A percentile compares a stretch with the other conserved stretches of the same genome.
Evolutionary conservation across 2,797 vertebrate genomes (phyloP).

Genomic region (Notoglanidium macrostoma): DNA sequence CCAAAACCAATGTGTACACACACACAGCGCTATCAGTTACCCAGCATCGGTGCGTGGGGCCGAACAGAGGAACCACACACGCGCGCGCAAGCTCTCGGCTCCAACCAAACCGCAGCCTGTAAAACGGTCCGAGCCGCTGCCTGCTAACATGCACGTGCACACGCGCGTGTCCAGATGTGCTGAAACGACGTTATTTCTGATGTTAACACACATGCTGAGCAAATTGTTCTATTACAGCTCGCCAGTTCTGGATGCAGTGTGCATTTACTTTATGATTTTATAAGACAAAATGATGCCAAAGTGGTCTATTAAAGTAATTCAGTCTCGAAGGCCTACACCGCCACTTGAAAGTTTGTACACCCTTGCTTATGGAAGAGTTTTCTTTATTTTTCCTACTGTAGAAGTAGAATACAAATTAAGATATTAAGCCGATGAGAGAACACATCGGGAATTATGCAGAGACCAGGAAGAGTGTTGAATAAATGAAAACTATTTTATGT

Average conservation of each 20-base stretch:
- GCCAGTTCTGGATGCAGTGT: not conserved
- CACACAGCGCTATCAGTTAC: conserved; percentile 71
- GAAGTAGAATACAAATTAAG: too few relatives aligned
- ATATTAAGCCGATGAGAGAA: not conserved
- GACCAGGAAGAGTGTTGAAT: not conserved
- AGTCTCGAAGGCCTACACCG: not conserved
- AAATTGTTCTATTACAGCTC: not conserved
- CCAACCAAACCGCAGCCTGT: conserved; percentile 33
- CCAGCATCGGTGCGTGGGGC: conserved; percentile 62
- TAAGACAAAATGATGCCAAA: not conserved
- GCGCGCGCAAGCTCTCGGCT: conserved; percentile 35
- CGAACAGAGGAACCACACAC: conserved; percentile 60
- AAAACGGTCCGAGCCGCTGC: conserved; percentile 10
- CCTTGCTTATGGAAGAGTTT: not conserved
- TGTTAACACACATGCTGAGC: not conserved
- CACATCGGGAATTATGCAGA: not conserved
- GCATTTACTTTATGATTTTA: not conserved
- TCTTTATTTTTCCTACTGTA: not conserved
- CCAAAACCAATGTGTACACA: conserved; percentile 58
- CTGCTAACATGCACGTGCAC: conserved; percentile 12
- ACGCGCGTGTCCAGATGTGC: conserved; percentile 7
- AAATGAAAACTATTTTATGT: not conserved
- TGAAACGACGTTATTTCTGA: not conserved
- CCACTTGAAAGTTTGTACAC: not conserved
- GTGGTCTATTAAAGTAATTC: not conserved